These are phyloP conservation scores for Cynopterus sphinx DNA, from an alignment of 2,797 vertebrate species.

Conservation along the genomic window DNA sequence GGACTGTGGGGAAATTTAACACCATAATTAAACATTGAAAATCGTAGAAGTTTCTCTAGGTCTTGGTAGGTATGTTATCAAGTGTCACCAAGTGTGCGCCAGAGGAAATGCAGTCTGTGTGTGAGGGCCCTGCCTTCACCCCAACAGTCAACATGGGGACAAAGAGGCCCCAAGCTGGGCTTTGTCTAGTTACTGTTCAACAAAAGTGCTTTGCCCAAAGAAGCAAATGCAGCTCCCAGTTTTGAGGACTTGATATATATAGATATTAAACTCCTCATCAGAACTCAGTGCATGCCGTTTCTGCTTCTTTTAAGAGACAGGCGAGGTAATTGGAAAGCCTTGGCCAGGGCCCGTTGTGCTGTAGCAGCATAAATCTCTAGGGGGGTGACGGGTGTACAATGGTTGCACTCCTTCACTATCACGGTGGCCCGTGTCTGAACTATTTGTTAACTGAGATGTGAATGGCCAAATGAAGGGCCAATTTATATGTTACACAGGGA, in stretches of 20 bases:
- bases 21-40: neutral
- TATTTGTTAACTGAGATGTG: constrained; percentile 92
- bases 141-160: neutral
- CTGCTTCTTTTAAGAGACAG: constrained; percentile 88
- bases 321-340: constrained; percentile 92
- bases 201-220: constrained; percentile 69
- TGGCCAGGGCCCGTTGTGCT: constrained; percentile 89
- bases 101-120: neutral
- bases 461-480: constrained; percentile 91
- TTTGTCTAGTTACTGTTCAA: constrained; percentile 73
- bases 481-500: constrained; percentile 88
- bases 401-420: constrained; percentile 88
- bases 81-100: neutral
- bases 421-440: constrained; percentile 85
- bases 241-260: constrained; percentile 69
- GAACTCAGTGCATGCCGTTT: constrained; percentile 86
- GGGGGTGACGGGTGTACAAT: constrained; percentile 90
- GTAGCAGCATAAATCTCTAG: constrained; percentile 94
- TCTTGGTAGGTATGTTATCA: neutral
- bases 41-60: neutral
- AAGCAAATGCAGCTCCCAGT: constrained; percentile 69
- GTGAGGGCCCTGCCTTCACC: neutral
- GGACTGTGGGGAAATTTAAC: neutral
- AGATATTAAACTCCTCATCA: constrained; percentile 84
- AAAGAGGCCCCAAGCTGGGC: constrained; percentile 73